Evolutionary conservation across 2,797 vertebrate species (phyloP).

Genomic region (Harpagifer antarcticus): DNA sequence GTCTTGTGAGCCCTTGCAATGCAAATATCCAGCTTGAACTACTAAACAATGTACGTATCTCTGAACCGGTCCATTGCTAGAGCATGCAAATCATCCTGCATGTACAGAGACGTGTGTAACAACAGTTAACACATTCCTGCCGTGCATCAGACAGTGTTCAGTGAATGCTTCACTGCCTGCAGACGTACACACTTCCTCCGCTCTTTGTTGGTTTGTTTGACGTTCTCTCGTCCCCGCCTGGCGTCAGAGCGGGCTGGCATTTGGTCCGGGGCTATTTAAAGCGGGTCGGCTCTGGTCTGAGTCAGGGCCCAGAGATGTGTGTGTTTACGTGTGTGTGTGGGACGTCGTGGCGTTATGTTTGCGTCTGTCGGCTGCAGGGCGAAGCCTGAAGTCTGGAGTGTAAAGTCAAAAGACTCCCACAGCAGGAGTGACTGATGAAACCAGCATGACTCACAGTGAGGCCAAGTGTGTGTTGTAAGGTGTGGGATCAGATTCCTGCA

Average conservation of each 20-base stretch:
- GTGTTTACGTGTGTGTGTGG: constrained; percentile 32
- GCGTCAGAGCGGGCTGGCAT: constrained; percentile 61
- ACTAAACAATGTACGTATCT: too few species aligned
- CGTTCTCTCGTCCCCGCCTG: constrained; percentile 27
- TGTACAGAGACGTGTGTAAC: too few species aligned
- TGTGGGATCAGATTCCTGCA: constrained; percentile 43
- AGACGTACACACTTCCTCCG: constrained; percentile 14
- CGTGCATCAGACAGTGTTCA: too few species aligned
- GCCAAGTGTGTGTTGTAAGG: constrained; percentile 23
- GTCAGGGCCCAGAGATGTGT: constrained; percentile 34
- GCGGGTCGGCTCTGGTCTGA: constrained; percentile 42
- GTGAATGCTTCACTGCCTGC: constrained; percentile 6
- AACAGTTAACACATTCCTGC: too few species aligned
- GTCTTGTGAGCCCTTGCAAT: too few species aligned
- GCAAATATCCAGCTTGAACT: too few species aligned
- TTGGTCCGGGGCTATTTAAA: constrained; percentile 64
- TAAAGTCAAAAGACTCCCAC: background rate
- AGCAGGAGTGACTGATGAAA: constrained; percentile 29
- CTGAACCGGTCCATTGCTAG: too few species aligned
- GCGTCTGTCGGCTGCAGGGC: constrained; percentile 55
- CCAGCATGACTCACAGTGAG: constrained; percentile 48
- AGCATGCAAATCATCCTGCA: too few species aligned
- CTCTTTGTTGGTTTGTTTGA: constrained; percentile 3
- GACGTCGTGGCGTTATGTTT: constrained; percentile 31
- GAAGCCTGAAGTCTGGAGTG: constrained; percentile 27